Evolutionary conservation across 1,140 invertebrate genomes (phyloP).

Genomic region (Anoplolepis gracilipes): DNA sequence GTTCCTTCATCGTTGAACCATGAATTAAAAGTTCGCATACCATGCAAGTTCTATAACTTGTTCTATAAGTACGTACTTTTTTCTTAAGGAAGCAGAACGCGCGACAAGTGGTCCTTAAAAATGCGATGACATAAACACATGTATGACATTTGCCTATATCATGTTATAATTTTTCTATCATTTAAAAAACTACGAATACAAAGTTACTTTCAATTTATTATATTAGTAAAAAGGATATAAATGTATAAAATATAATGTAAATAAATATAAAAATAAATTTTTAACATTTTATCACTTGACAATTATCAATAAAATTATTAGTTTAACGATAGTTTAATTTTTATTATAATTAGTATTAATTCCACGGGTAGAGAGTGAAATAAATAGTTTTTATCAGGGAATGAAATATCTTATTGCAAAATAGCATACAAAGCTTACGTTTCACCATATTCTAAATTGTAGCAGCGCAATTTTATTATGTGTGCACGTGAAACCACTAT

Average conservation of each 20-base stretch:
- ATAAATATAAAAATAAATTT: background rate
- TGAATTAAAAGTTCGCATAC: slow-evolving; percentile 41
- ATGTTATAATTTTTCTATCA: background rate
- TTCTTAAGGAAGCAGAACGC: background rate
- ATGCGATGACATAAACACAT: background rate
- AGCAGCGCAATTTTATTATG: slow-evolving; percentile 28
- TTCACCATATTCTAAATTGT: slow-evolving; percentile 21
- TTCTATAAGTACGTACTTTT: background rate
- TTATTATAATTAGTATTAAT: background rate
- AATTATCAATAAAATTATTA: background rate
- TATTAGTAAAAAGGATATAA: background rate
- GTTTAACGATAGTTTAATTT: background rate
- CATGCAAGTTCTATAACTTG: background rate
- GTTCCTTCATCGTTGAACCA: slow-evolving; percentile 49
- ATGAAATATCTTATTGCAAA: slow-evolving; percentile 19
- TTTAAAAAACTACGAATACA: background rate
- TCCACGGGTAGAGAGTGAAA: background rate
- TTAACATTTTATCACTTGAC: background rate
- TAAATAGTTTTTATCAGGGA: background rate
- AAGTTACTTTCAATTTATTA: background rate
- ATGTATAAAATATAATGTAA: background rate
- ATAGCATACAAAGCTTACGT: background rate
- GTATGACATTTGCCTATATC: background rate
- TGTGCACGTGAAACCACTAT: background rate
- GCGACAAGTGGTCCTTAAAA: background rate